A percentile compares a stretch with the other conserved stretches of the same genome.
Evolutionary conservation across 2,797 vertebrate species (phyloP).

Genomic region (Mycteria americana): DNA sequence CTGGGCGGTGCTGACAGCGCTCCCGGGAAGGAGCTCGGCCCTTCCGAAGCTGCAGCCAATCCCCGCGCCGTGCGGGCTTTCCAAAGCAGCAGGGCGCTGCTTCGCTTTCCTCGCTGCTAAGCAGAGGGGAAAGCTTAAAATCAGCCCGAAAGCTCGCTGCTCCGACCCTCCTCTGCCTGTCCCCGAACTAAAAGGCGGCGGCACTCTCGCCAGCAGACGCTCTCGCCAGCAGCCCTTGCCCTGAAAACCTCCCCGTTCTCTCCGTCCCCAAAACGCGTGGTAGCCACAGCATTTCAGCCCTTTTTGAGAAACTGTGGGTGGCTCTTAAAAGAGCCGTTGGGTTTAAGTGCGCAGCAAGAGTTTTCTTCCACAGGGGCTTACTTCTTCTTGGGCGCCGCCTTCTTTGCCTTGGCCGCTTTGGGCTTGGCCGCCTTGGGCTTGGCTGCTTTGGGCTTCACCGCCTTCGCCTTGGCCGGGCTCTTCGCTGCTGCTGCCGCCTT

Average conservation of each 20-base stretch:
- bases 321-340: constrained; percentile 43
- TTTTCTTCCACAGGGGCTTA: neutral
- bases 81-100: fast-evolving
- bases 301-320: neutral
- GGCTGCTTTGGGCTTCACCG: neutral
- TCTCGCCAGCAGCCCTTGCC: fast-evolving
- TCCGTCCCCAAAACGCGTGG: fast-evolving
- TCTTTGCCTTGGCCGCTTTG: neutral
- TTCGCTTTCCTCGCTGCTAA: fast-evolving
- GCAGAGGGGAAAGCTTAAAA: fast-evolving
- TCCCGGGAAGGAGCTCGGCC: neutral
- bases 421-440: neutral
- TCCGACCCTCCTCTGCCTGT: fast-evolving
- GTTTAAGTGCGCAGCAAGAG: neutral
- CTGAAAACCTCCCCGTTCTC: fast-evolving
- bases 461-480: neutral
- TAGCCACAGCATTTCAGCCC: neutral
- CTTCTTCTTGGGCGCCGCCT: neutral
- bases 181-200: fast-evolving
- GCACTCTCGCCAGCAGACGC: fast-evolving
- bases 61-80: neutral
- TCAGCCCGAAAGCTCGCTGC: fast-evolving
- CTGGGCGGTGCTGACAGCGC: too few relatives aligned
- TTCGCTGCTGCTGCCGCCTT: neutral
- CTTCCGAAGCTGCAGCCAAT: neutral